Percentiles rank a stretch among this genome's conserved stretches.
These are phyloP conservation scores for Campopleginae sp. DNA, from an alignment of 2,888 invertebrate species.

Conservation along the genomic window DNA sequence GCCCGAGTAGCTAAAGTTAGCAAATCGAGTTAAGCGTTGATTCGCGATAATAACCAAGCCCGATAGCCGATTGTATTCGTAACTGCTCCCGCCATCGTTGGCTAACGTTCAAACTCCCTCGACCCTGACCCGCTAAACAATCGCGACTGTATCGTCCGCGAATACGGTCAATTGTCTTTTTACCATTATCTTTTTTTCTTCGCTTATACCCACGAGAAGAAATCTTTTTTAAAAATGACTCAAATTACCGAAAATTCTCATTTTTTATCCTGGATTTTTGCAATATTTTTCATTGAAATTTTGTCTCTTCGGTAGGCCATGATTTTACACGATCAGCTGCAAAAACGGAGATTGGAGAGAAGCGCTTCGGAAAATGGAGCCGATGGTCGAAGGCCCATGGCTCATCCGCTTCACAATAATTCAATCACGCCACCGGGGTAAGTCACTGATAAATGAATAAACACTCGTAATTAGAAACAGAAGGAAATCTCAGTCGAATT, in stretches of 20 bases:
- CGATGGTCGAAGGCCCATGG: slow-evolving; percentile 77
- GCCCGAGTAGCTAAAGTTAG: slow-evolving; percentile 73
- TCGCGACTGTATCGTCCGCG: slow-evolving; percentile 56
- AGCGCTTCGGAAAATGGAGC: slow-evolving; percentile 82
- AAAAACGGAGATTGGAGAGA: slow-evolving; percentile 81
- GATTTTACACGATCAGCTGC: slow-evolving; percentile 82
- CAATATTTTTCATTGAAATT: slow-evolving; percentile 10
- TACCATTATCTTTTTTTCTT: background rate
- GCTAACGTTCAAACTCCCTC: slow-evolving; percentile 74
- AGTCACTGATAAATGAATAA: slow-evolving; percentile 54
- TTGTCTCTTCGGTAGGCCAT: slow-evolving; percentile 66
- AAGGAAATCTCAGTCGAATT: background rate
- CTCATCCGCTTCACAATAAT: slow-evolving; percentile 76
- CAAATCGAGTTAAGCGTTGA: slow-evolving; percentile 64
- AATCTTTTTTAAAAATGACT: background rate
- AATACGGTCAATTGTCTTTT: slow-evolving; percentile 54
- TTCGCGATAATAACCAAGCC: slow-evolving; percentile 68
- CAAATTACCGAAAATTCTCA: background rate
- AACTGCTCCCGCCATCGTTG: slow-evolving; percentile 70
- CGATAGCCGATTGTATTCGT: slow-evolving; percentile 10
- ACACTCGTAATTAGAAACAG: background rate
- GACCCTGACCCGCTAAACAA: slow-evolving; percentile 76
- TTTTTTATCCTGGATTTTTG: background rate
- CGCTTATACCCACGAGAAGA: background rate
- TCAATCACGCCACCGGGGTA: slow-evolving; percentile 81